phyloP scores from a whole-genome alignment of 53 echinoderm and acorn worm species.

The Antedon mediterranea region DNA sequence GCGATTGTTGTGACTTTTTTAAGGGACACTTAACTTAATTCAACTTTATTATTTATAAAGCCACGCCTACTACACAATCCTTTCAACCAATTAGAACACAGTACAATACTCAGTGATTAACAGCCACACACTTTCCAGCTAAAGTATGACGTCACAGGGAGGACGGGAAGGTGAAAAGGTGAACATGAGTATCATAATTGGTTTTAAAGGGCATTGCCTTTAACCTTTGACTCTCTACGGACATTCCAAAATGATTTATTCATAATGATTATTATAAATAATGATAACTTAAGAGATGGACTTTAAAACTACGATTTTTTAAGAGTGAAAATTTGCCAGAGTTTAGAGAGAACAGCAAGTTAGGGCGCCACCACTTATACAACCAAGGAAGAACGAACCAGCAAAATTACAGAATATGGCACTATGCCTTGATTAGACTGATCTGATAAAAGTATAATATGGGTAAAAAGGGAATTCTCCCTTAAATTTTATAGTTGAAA shows the following conservation, averaged over 20 bases:
- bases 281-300: not conserved
- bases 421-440: too few species aligned
- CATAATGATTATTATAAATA: not conserved
- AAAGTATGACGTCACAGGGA: not conserved
- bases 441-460: too few species aligned
- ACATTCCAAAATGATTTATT: not conserved
- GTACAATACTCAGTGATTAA: not conserved
- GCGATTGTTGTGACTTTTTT: not conserved
- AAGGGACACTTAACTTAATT: not conserved
- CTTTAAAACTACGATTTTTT: too few species aligned
- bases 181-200: not conserved
- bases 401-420: too few species aligned
- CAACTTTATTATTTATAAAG: not conserved
- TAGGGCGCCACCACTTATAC: not conserved
- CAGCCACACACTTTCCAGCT: not conserved
- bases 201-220: not conserved
- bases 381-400: too few species aligned
- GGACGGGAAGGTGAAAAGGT: conserved; percentile 1
- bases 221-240: not conserved
- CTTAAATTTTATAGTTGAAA: too few species aligned
- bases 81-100: not conserved
- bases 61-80: not conserved
- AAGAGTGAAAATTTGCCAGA: too few species aligned
- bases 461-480: too few species aligned
- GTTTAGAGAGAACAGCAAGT: not conserved